phyloP scores from a whole-genome alignment of 2,888 invertebrate genomes.

The Deilephila porcellus region DNA sequence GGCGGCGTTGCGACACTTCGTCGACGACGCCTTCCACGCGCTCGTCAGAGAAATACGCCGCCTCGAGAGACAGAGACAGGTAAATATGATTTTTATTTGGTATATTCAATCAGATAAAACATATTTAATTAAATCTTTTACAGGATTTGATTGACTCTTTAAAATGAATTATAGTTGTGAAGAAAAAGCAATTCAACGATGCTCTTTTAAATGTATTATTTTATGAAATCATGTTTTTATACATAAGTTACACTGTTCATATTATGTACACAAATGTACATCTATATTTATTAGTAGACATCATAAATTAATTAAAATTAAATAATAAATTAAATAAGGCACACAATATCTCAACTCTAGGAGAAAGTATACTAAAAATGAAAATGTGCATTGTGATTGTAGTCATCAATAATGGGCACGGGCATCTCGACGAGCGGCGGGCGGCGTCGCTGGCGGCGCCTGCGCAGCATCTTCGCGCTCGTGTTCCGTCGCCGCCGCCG shows the following conservation, averaged over 20 bases:
- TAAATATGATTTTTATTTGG: slow-evolving; percentile 35
- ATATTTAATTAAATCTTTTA: too few relatives aligned
- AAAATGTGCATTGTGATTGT: slow-evolving; percentile 34
- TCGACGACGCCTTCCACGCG: slow-evolving; percentile 96
- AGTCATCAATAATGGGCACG: slow-evolving; percentile 82
- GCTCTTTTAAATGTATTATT: too few relatives aligned
- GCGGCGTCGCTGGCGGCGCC: slow-evolving; percentile 92
- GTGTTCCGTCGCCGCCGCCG: slow-evolving; percentile 88
- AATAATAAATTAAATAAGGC: too few relatives aligned
- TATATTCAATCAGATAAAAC: too few relatives aligned
- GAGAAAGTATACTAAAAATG: background rate
- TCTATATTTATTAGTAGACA: too few relatives aligned
- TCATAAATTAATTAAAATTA: too few relatives aligned
- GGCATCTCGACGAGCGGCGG: slow-evolving; percentile 82
- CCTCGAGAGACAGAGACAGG: slow-evolving; percentile 88
- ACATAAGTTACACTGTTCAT: too few relatives aligned
- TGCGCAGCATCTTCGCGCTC: slow-evolving; percentile 92
- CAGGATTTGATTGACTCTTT: too few relatives aligned
- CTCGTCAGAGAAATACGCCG: slow-evolving; percentile 93
- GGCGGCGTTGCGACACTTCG: slow-evolving; percentile 93
- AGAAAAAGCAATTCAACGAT: too few relatives aligned
- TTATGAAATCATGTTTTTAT: too few relatives aligned
- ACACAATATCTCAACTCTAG: background rate
- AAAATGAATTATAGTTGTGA: too few relatives aligned
- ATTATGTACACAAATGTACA: too few relatives aligned